These are phyloP conservation scores for Eleginops maclovinus DNA, from an alignment of 2,113 vertebrate genomes.

Conservation along the genomic window DNA sequence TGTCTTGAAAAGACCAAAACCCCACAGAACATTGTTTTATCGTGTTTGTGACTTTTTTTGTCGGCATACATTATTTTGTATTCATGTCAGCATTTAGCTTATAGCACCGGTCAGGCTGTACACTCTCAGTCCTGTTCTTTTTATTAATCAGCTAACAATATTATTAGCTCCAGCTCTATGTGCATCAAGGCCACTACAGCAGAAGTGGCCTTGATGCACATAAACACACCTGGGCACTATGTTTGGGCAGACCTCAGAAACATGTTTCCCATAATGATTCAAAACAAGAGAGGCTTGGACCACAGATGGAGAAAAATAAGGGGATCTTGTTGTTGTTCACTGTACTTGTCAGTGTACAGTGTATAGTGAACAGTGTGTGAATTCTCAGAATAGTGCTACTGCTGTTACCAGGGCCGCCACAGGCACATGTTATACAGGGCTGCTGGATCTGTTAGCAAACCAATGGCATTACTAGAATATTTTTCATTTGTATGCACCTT, in stretches of 20 bases:
- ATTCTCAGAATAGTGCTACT: not conserved
- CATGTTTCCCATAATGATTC: not conserved
- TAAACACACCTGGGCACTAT: slow-evolving; percentile 60
- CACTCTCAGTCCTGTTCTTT: not conserved
- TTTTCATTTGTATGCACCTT: too few relatives aligned
- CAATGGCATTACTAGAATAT: not conserved
- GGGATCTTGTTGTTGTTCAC: slow-evolving; percentile 42
- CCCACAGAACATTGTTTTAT: too few relatives aligned
- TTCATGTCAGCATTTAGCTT: not conserved
- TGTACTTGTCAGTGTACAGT: slow-evolving; percentile 14
- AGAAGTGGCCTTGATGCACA: slow-evolving; percentile 69
- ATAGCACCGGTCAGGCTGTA: not conserved
- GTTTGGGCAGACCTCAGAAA: not conserved
- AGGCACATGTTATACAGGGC: not conserved
- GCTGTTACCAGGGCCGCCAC: slow-evolving; percentile 58
- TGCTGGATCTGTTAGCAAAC: not conserved
- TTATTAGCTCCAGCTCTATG: too few relatives aligned
- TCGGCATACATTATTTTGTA: too few relatives aligned
- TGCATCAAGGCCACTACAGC: too few relatives aligned
- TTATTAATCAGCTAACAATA: too few relatives aligned
- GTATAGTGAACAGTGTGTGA: not conserved
- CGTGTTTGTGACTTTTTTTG: too few relatives aligned
- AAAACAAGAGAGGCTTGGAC: slow-evolving; percentile 36
- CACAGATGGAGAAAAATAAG: slow-evolving; percentile 32
- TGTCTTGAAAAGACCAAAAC: too few relatives aligned